Conservation (phyloP, 1,140 invertebrate species). For the Ridgeia piscesae region DNA sequence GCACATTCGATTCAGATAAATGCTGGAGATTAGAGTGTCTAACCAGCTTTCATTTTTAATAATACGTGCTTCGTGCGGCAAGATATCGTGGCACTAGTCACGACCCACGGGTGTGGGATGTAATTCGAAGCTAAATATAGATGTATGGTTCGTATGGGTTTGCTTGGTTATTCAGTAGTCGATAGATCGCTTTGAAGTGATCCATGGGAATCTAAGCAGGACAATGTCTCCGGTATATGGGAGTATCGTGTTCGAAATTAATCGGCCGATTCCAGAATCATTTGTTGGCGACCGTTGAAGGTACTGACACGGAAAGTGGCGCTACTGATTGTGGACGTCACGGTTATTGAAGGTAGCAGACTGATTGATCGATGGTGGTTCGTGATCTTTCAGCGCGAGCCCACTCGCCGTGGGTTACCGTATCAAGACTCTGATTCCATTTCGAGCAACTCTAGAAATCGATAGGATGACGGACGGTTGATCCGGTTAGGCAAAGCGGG, state of each 20-base stretch:
- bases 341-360: neutral
- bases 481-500: neutral
- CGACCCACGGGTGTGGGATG: neutral
- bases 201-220: neutral
- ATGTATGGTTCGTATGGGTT: neutral
- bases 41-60: neutral
- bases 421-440: neutral
- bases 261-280: neutral
- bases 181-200: neutral
- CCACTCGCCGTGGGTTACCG: neutral
- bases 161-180: neutral
- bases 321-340: neutral
- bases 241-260: neutral
- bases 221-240: neutral
- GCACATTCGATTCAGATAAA: neutral
- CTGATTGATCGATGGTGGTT: neutral
- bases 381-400: neutral
- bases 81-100: neutral
- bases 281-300: neutral
- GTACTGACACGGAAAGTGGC: neutral
- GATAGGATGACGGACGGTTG: neutral
- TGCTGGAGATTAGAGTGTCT: neutral
- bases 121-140: neutral
- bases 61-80: neutral
- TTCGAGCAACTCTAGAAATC: neutral